phyloP scores from a whole-genome alignment of 1,140 invertebrate genomes.

The Ips nitidus region DNA sequence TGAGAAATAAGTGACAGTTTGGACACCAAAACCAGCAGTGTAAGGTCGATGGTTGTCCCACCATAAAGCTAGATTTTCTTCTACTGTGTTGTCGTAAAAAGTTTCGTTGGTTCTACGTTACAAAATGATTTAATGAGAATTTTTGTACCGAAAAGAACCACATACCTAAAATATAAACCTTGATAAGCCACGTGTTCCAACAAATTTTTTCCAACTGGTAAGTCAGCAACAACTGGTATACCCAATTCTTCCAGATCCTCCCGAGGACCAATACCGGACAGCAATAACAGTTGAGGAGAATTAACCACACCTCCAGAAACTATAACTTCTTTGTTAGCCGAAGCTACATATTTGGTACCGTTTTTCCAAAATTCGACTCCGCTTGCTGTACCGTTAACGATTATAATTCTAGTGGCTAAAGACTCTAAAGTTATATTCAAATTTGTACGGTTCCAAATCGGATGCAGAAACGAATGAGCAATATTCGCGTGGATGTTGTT shows the following conservation, averaged over 20 bases:
- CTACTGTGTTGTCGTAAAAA: background rate
- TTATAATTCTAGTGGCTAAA: conserved; percentile 52
- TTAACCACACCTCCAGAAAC: conserved; percentile 56
- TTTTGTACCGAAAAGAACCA: background rate
- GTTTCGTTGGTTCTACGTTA: background rate
- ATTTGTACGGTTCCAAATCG: conserved; percentile 58
- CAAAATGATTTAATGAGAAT: background rate
- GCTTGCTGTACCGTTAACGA: conserved; percentile 54
- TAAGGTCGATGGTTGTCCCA: background rate
- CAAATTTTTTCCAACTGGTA: conserved; percentile 59
- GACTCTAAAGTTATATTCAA: conserved; percentile 63
- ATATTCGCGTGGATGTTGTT: conserved; percentile 57
- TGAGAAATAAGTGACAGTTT: background rate
- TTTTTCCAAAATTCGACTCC: conserved; percentile 62
- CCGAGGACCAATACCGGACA: conserved; percentile 49
- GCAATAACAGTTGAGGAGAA: conserved; percentile 59
- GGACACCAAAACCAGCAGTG: background rate
- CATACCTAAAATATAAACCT: conserved; percentile 3
- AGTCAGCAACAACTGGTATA: conserved; percentile 48
- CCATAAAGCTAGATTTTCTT: background rate
- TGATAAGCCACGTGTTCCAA: background rate
- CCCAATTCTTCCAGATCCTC: conserved; percentile 47
- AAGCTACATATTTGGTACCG: conserved; percentile 51
- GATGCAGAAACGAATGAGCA: conserved; percentile 57
- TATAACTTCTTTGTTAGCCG: conserved; percentile 66